These are phyloP conservation scores for Myiagra hebetior DNA, from an alignment of 2,113 vertebrate genomes.

Conservation along the genomic window DNA sequence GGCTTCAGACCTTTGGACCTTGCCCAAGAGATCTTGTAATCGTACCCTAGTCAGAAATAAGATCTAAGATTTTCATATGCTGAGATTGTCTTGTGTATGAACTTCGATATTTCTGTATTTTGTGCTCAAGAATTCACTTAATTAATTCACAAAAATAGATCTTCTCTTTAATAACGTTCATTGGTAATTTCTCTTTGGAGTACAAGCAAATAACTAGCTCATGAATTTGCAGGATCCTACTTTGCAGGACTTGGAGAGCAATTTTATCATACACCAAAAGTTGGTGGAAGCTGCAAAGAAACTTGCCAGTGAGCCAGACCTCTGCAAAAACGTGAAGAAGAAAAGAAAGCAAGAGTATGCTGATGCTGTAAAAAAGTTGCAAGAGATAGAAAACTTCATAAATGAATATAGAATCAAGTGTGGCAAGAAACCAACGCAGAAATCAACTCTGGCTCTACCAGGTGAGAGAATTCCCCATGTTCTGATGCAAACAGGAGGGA, in stretches of 20 bases:
- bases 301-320: slow-evolving; percentile 84
- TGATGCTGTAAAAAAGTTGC: slow-evolving; percentile 85
- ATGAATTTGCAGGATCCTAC: slow-evolving; percentile 79
- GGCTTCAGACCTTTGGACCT: background rate
- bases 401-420: slow-evolving; percentile 85
- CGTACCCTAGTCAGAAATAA: background rate
- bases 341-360: slow-evolving; percentile 87
- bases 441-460: slow-evolving; percentile 80
- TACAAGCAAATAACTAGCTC: background rate
- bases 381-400: slow-evolving; percentile 88
- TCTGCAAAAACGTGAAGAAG: slow-evolving; percentile 91
- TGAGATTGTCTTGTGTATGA: background rate
- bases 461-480: slow-evolving; percentile 59
- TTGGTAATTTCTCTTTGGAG: background rate
- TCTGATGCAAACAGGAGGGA: background rate
- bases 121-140: background rate
- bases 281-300: slow-evolving; percentile 92
- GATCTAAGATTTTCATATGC: background rate
- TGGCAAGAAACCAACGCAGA: slow-evolving; percentile 87
- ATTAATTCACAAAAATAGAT: background rate
- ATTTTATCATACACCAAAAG: slow-evolving; percentile 91
- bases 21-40: background rate
- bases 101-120: background rate
- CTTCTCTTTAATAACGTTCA: background rate
- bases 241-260: slow-evolving; percentile 89